A percentile compares a stretch with the other conserved stretches of the same genome.
These are phyloP conservation scores for Tetrapedia diversipes DNA, from an alignment of 2,888 invertebrate species.

Conservation along the genomic window DNA sequence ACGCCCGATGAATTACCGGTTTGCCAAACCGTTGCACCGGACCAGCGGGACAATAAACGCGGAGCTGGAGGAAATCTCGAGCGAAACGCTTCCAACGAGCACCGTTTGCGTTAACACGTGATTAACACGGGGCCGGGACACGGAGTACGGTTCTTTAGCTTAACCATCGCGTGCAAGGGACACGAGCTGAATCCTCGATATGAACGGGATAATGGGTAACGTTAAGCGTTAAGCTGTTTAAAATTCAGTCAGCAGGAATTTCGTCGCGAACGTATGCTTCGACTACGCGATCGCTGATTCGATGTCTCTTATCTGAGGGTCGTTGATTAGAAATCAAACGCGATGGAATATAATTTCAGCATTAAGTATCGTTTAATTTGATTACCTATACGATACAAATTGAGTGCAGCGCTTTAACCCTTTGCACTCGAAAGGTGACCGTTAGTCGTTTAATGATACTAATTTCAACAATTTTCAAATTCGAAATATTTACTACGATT, in stretches of 20 bases:
- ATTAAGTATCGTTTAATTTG: no score
- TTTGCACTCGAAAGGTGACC: no score
- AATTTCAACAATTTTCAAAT: no score
- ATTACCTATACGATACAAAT: no score
- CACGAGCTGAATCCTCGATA: not conserved
- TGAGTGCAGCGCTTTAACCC: no score
- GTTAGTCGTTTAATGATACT: no score
- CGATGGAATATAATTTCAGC: no score
- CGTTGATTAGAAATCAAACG: no score
- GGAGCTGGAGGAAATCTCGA: constrained; percentile 20
- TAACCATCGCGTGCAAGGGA: not conserved
- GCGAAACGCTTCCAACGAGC: constrained; percentile 14
- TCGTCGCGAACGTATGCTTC: no score
- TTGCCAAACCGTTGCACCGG: constrained; percentile 12
- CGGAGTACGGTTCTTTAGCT: constrained; percentile 31
- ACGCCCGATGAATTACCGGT: constrained; percentile 33
- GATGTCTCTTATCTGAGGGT: no score
- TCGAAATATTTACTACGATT: no score
- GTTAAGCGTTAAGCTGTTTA: constrained; percentile 6
- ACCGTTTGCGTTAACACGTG: constrained; percentile 41
- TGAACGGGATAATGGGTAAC: constrained; percentile 15
- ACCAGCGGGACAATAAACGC: constrained; percentile 24
- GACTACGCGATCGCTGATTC: no score
- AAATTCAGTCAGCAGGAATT: constrained; percentile 16
- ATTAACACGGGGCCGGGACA: constrained; percentile 20